Percentiles rank a stretch among this genome's conserved stretches.
Conservation (phyloP, 2,797 vertebrate species). For the Prunella strophiata region DNA sequence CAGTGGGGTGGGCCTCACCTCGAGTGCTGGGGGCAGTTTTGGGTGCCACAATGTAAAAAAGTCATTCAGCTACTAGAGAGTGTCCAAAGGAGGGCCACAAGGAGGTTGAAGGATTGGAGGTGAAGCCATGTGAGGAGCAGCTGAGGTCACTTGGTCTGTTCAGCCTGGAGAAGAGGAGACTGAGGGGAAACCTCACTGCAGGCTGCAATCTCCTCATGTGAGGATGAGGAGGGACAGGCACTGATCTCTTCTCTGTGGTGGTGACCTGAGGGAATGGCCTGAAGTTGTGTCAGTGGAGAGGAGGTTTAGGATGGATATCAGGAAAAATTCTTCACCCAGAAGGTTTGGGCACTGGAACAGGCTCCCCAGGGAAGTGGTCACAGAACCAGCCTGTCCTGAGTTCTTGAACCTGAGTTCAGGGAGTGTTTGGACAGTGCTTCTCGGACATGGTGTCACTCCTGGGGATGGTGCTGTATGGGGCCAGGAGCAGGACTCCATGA, state of each 20-base stretch:
- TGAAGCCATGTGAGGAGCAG: accelerated
- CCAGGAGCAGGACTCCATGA: background rate
- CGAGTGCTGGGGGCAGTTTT: accelerated
- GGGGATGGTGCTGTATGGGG: no score
- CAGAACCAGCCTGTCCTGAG: background rate
- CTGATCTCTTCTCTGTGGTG: background rate
- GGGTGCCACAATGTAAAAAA: background rate
- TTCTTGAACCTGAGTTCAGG: background rate
- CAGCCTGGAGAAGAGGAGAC: background rate
- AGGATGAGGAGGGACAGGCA: background rate
- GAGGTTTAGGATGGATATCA: background rate
- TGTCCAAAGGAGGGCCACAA: accelerated
- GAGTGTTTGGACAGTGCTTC: background rate
- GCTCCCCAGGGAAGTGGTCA: no score
- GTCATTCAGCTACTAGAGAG: accelerated
- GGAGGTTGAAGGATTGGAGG: background rate
- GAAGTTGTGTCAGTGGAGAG: background rate
- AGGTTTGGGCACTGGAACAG: background rate
- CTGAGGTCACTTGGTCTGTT: background rate
- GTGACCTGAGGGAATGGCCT: background rate
- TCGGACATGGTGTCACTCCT: accelerated
- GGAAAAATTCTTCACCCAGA: background rate
- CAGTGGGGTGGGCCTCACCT: accelerated
- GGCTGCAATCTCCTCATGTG: accelerated
- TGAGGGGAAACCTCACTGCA: background rate